Evolutionary conservation across 2,113 vertebrate genomes (phyloP), one percentile per base, ranked within the genome.

Genomic region (Halichoeres trimaculatus): DNA sequence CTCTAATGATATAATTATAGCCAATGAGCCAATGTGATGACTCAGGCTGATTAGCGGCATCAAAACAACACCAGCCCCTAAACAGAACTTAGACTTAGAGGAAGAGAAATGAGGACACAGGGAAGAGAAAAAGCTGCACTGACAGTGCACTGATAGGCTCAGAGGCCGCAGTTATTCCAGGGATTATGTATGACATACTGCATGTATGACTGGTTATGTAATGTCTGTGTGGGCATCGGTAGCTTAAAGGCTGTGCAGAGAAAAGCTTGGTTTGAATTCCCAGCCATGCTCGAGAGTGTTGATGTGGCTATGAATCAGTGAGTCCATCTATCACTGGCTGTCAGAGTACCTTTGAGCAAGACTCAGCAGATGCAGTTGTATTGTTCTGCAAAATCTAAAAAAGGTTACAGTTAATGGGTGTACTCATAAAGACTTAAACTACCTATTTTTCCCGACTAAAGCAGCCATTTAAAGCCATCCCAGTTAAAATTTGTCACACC

Each of bases 1-100:
- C 53, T 62, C 72, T 85, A 56, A 81, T 74, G 68, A 84, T 72
- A 57, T 79, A 79, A 88, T 89, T 83, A 80, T 38, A 72, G 76
- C 78, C 51, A 47, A 73, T 13, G 52, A 80, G 75, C 54, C 70
- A 47, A 52, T 66, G 62, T 83, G 80, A 84, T 82, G 87, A 83
- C 47, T 76, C 78, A 69, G 64, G 34, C 57, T 87, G 80, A 84
- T 90, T 77, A 85, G 38, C 19, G 0, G 60, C 78, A 74, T 82
- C 78, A 78, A 72, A 88, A 84, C 83, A 83, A 58, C 57, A 7
- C 48, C 13, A 45, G 41, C 59, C 70, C 16, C 57, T 3, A 22
- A 63, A 80, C 57, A 74, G 30, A 40, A 72, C 57, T 59, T 26
- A 60, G 41, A 74, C 52, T 35, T 19, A 43, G 50, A 74, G 59